Evolutionary conservation across 2,797 vertebrate genomes (phyloP).

Genomic region (Leucoraja ocellata): DNA sequence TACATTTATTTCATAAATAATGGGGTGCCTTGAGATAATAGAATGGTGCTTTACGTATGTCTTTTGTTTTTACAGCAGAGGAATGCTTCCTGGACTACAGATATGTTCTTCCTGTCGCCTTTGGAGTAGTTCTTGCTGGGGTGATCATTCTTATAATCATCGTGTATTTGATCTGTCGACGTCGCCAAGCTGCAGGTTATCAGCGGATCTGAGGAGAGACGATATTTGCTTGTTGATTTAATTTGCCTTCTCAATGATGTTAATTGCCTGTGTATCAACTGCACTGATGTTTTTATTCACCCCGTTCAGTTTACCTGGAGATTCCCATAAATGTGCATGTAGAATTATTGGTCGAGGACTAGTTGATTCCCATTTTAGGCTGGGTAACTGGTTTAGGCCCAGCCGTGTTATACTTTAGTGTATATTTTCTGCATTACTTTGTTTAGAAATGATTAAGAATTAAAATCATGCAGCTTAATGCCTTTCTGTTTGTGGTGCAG

Average conservation of each 20-base stretch:
- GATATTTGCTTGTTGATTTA: not conserved
- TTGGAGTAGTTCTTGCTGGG: conserved; percentile 44
- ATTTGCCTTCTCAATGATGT: not conserved
- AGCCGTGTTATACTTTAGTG: not conserved
- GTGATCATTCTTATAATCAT: conserved; percentile 42
- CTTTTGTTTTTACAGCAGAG: conserved; percentile 41
- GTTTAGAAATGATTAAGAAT: not conserved
- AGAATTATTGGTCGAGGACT: not conserved
- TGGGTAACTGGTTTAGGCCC: not conserved
- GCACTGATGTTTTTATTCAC: not conserved
- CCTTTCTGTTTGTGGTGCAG: not conserved
- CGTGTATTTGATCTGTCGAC: conserved; percentile 44
- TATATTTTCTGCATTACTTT: not conserved
- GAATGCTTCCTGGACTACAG: conserved; percentile 42
- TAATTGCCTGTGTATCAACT: not conserved
- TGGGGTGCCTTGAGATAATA: not conserved
- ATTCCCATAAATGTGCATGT: not conserved
- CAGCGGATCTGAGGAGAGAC: conserved; percentile 46
- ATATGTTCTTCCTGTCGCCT: conserved; percentile 42
- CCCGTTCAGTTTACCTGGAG: not conserved
- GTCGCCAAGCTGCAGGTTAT: conserved; percentile 46
- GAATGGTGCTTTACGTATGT: not conserved
- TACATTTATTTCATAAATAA: not conserved
- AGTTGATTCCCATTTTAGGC: not conserved
- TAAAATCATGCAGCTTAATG: not conserved